These are phyloP conservation scores for Calypte anna DNA, from an alignment of 2,113 vertebrate species.

Conservation along the genomic window DNA sequence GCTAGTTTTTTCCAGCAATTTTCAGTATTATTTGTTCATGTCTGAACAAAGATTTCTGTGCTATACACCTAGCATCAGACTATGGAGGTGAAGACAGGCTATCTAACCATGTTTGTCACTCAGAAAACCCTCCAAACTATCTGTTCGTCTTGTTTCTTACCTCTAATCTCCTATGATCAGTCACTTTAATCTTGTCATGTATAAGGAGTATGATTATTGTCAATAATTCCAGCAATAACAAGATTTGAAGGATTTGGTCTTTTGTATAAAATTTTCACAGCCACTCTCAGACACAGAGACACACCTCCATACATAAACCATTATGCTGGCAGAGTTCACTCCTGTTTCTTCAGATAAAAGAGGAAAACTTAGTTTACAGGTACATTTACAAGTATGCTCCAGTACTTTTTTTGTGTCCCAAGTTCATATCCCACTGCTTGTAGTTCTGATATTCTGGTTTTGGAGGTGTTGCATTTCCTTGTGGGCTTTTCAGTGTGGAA, in stretches of 20 bases:
- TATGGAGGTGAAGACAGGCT: background rate
- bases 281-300: no score
- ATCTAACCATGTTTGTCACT: background rate
- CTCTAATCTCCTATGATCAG: background rate
- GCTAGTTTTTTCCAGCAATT: background rate
- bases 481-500: no score
- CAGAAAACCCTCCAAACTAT: background rate
- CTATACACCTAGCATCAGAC: background rate
- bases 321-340: background rate
- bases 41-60: background rate
- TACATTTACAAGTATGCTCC: background rate
- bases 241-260: background rate
- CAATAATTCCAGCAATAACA: background rate
- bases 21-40: background rate
- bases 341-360: background rate
- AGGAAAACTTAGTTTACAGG: background rate
- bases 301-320: rapidly evolving
- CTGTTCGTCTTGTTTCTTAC: background rate
- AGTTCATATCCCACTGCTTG: background rate
- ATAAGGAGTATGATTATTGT: background rate
- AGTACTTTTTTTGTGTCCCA: background rate
- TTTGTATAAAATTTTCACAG: background rate
- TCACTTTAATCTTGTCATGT: background rate
- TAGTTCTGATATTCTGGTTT: background rate
- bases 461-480: background rate